A percentile compares a stretch with the other conserved stretches of the same genome.
Conservation (phyloP, 2,797 vertebrate species). For the Pseudomugil gertrudae region DNA sequence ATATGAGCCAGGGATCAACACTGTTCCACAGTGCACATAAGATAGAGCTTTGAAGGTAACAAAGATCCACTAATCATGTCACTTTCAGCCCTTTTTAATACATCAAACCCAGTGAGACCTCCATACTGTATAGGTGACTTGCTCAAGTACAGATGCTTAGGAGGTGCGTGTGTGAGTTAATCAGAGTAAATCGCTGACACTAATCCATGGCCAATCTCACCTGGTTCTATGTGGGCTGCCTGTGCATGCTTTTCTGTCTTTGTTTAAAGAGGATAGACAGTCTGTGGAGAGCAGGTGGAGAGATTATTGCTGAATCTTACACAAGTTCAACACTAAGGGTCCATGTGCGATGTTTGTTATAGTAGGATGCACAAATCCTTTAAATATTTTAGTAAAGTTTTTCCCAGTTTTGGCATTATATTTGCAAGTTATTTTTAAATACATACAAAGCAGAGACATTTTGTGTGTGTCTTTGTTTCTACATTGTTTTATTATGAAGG, state of each 20-base stretch:
- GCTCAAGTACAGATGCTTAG: slow-evolving; percentile 14
- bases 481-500: too few relatives aligned
- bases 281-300: not conserved
- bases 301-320: slow-evolving; percentile 19
- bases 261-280: not conserved
- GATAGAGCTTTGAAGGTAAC: slow-evolving; percentile 2
- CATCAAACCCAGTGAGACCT: not conserved
- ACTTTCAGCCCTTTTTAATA: slow-evolving; percentile 1
- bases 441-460: not conserved
- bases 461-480: too few relatives aligned
- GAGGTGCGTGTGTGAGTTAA: slow-evolving; percentile 44
- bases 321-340: not conserved
- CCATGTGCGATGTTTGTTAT: not conserved
- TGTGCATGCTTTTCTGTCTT: slow-evolving; percentile 6
- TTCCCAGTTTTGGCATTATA: not conserved
- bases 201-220: slow-evolving; percentile 47
- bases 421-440: too few relatives aligned
- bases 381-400: not conserved
- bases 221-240: slow-evolving; percentile 31
- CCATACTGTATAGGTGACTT: slow-evolving; percentile 5
- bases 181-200: slow-evolving; percentile 64
- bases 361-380: not conserved
- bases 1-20: not conserved
- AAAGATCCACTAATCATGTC: too few relatives aligned
- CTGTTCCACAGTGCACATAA: not conserved